Evolutionary conservation across 2,113 vertebrate species (phyloP).

Genomic region (Boleophthalmus pectinirostris): DNA sequence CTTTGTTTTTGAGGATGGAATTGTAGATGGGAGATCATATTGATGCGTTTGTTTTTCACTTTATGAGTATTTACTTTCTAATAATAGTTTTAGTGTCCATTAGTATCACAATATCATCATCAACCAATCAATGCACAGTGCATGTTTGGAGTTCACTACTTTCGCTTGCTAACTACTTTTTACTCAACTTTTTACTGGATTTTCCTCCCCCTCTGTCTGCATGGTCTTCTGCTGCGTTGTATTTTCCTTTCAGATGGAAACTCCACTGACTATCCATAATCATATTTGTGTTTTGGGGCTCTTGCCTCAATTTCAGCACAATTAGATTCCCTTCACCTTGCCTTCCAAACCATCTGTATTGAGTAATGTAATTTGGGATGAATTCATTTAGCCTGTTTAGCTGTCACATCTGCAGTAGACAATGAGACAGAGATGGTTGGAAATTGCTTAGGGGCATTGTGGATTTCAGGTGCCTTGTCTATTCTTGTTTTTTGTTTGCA

Average conservation of each 20-base stretch:
- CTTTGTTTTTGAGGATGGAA: no score
- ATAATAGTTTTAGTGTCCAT: no score
- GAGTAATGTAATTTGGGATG: slow-evolving; percentile 35
- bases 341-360: slow-evolving; percentile 13
- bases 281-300: slow-evolving; percentile 37
- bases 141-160: no score
- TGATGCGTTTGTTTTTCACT: no score
- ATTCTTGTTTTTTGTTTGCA: slow-evolving; percentile 48
- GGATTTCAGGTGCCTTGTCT: background rate
- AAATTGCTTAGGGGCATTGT: slow-evolving; percentile 5
- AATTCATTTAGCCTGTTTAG: slow-evolving; percentile 40
- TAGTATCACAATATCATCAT: no score
- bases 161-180: background rate
- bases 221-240: background rate
- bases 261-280: slow-evolving; percentile 35
- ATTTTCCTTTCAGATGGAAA: background rate
- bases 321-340: slow-evolving; percentile 38
- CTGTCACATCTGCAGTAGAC: slow-evolving; percentile 23
- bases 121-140: no score
- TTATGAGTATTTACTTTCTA: no score
- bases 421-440: slow-evolving; percentile 3
- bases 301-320: slow-evolving; percentile 27
- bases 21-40: no score
- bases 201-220: background rate
- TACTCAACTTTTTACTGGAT: background rate